Evolutionary conservation across 2,797 vertebrate genomes (phyloP), one percentile per base, ranked within the genome.

Genomic region (Channallabes apus): DNA sequence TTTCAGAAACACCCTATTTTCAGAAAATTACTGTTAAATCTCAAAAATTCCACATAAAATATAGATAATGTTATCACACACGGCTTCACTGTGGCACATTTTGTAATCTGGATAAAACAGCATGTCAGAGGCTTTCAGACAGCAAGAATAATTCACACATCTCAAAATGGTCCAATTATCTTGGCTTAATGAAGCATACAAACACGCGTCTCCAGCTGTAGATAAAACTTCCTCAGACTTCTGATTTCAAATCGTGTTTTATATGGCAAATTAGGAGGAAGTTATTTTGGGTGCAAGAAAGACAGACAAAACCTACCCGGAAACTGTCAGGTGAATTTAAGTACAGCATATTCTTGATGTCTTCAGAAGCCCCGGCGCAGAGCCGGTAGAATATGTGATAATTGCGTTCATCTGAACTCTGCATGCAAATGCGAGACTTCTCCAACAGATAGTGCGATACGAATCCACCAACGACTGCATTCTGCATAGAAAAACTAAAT

Each of bases 321-420:
- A 99, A 99, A 90, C 91, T 97, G 92, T 99, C 98, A 22, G 98
- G 98, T 67, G 98, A 99, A 89, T 95, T 96, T 90, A 99, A 94
- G 90, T 97, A 97, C 0, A 99, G 93, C 84, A 94, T 98, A 92
- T 97, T 95, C 90, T 97, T 97, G 90, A 97, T 96, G 89, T 98
- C 97, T 91, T 99, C 98, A 0, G 98, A 96, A 46, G 98, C 98
- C 32, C 98, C 98, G 0, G 98, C 98, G 88, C 98, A 99, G 84
- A 99, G 95, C 84, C 98, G 95, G 90, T 99, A 99, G 93, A 99
- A 99, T 87, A 99, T 99, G 93, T 99, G 98, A 29, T 99, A 99
- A 94, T 99, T 99, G 91, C 98, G 96, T 94, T 99, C 98, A 38
- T 99, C 98, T 85, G 96, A 96, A 83, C 97, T 97, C 93, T 99